phyloP scores from a whole-genome alignment of 2,797 vertebrate species.

The Sternotherus odoratus region DNA sequence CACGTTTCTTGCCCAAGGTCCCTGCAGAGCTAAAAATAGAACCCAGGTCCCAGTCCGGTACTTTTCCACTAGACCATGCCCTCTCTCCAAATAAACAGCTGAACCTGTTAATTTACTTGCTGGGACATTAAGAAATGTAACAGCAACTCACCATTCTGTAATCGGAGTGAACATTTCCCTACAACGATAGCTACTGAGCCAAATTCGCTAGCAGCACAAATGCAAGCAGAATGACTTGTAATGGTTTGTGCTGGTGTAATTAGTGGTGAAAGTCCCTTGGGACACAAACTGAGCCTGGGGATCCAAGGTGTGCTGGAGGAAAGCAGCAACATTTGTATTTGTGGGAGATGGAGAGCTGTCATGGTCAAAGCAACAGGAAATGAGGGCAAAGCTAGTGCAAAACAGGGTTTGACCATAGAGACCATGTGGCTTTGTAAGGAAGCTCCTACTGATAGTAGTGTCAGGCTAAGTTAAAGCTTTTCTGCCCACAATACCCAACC shows the following conservation, averaged over 20 bases:
- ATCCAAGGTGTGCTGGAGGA: background rate
- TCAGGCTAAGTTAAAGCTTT: background rate
- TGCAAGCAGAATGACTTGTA: no score
- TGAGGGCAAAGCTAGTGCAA: background rate
- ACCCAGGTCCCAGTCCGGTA: background rate
- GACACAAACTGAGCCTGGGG: background rate
- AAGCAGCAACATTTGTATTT: background rate
- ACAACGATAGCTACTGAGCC: background rate
- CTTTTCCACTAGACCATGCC: constrained; percentile 39
- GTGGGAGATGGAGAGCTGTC: background rate
- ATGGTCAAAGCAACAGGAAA: background rate
- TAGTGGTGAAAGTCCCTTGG: background rate
- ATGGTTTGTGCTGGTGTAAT: background rate
- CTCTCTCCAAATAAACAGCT: constrained; percentile 34
- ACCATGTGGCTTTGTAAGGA: background rate
- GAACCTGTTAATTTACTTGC: constrained; percentile 21
- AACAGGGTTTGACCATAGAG: background rate
- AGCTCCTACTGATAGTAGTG: background rate
- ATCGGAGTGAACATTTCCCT: background rate
- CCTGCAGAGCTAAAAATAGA: background rate
- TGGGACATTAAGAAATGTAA: constrained; percentile 19
- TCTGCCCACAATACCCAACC: background rate
- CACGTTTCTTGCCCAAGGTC: constrained; percentile 24
- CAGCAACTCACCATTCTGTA: rapidly evolving
- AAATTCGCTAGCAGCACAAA: background rate